Base-by-base conservation (phyloP, 64 coral and sea anemone genomes). In the Stichodactyla mertensii region DNA sequence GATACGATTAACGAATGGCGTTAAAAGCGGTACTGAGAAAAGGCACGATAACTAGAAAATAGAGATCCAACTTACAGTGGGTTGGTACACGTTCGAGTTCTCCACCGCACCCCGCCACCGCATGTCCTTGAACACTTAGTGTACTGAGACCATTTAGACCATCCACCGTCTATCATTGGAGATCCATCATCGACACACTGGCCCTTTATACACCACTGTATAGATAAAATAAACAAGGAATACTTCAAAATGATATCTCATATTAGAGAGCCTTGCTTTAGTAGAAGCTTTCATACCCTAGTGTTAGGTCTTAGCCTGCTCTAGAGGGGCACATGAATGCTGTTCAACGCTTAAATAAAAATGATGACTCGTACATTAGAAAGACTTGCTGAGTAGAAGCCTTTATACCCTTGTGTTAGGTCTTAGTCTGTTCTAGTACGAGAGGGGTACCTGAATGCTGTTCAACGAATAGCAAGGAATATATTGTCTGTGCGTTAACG, bases 141-240 rank as follows among this genome's bases (percentile, higher is more conserved):
- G 36, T 24, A 89, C 15, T 90, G 80, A 23, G 87, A 84, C 95
- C 95, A 98, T 20, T 86, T 45, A 69, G 89, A 91, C 95, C 95
- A 98, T 10, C 79, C 71, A 9, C 95, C 95, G 45, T 98, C 92
- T 82, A 98, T 94, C 61, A 98, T 92, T 16, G 89, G 89, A 22
- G 95, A 98, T 10, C 92, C 95, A 78, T 98, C 95, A 15, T 98
- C 95, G 20, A 94, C 95, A 82, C 95, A 98, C 70, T 94, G 84
- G 6, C 92, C 95, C 24, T 89, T 90, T 26, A 98, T 94, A 54
- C 95, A 98, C 92, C 95, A 98, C 95, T 98, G 16, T 20, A 85
- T 20, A 15, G 7, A 16, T 36, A 80, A 54, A 77, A 77, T 14
- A 0, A 23, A 7, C n/a, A 13, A 77, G 71, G 9, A 19, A 77